phyloP scores from a whole-genome alignment of 1,140 invertebrate species.

The Drosophila novamexicana region DNA sequence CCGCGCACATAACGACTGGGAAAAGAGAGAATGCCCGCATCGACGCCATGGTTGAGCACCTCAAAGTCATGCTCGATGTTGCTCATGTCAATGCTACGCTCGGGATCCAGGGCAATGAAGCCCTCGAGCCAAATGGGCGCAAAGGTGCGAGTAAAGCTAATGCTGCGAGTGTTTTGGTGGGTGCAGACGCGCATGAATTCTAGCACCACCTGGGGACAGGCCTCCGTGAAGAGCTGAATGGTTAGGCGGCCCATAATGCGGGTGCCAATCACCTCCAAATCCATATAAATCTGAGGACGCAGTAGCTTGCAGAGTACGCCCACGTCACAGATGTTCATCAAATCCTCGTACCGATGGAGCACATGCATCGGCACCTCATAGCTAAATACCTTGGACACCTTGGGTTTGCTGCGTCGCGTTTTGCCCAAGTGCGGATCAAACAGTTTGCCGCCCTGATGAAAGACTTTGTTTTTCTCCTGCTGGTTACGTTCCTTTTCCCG shows the following conservation, averaged over 20 bases:
- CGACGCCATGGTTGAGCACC: slow-evolving; percentile 72
- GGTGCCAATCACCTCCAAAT: slow-evolving; percentile 44
- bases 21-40: slow-evolving; percentile 72
- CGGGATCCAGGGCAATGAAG: slow-evolving; percentile 34
- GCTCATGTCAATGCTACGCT: slow-evolving; percentile 24
- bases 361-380: slow-evolving; percentile 70
- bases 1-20: slow-evolving; percentile 66
- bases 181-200: slow-evolving; percentile 71
- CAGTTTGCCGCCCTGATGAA: slow-evolving; percentile 55
- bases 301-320: slow-evolving; percentile 62
- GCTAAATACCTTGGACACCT: slow-evolving; percentile 37
- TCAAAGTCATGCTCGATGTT: slow-evolving; percentile 76
- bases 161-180: slow-evolving; percentile 2
- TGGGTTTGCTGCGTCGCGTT: slow-evolving; percentile 25
- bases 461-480: slow-evolving; percentile 53
- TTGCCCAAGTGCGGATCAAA: slow-evolving; percentile 54
- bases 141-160: slow-evolving; percentile 55
- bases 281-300: slow-evolving; percentile 69
- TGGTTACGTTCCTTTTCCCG: slow-evolving; percentile 58
- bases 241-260: slow-evolving; percentile 56
- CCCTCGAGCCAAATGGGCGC: slow-evolving; percentile 73
- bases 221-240: slow-evolving; percentile 75
- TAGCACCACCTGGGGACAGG: slow-evolving; percentile 69
- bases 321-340: slow-evolving; percentile 65
- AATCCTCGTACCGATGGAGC: slow-evolving; percentile 64